Percentiles rank a stretch among this genome's conserved stretches.
Conservation (phyloP, 2,888 invertebrate genomes). For the Meiosimyza platycephala region DNA sequence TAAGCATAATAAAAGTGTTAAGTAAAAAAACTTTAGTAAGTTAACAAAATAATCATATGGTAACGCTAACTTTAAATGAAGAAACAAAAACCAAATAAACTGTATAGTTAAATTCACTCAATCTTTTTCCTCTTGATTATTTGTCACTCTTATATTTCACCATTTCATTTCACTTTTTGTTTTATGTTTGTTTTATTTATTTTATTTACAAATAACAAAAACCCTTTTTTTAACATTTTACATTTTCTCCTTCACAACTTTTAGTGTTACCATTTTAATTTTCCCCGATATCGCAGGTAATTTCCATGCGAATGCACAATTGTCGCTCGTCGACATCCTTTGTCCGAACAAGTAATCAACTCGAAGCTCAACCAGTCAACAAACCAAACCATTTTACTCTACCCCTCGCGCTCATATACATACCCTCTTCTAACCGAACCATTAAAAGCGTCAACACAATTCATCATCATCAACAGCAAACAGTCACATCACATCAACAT, state of each 20-base stretch:
- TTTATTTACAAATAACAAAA: not conserved
- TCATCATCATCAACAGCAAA: too few relatives aligned
- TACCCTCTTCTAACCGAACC: too few relatives aligned
- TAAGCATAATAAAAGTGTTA: too few relatives aligned
- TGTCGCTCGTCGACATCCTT: slow-evolving; percentile 9
- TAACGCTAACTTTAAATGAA: too few relatives aligned
- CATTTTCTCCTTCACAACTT: not conserved
- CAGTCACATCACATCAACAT: too few relatives aligned
- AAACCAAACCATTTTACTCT: not conserved
- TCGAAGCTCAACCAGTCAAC: slow-evolving; percentile 1
- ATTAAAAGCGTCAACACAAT: too few relatives aligned
- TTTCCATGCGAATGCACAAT: slow-evolving; percentile 36
- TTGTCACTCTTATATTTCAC: slow-evolving; percentile 4
- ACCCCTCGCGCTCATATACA: too few relatives aligned
- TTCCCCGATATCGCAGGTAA: slow-evolving; percentile 24
- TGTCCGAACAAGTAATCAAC: slow-evolving; percentile 16
- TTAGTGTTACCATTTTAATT: slow-evolving; percentile 3
- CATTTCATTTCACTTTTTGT: slow-evolving; percentile 5
- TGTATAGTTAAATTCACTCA: not conserved
- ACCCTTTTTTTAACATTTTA: not conserved
- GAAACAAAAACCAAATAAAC: too few relatives aligned
- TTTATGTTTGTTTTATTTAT: not conserved
- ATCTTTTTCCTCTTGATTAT: not conserved
- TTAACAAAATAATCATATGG: too few relatives aligned
- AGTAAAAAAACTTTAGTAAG: too few relatives aligned